Evolutionary conservation across 2,113 vertebrate species (phyloP), one percentile per base, ranked within the genome.

Genomic region (Apaloderma vittatum): DNA sequence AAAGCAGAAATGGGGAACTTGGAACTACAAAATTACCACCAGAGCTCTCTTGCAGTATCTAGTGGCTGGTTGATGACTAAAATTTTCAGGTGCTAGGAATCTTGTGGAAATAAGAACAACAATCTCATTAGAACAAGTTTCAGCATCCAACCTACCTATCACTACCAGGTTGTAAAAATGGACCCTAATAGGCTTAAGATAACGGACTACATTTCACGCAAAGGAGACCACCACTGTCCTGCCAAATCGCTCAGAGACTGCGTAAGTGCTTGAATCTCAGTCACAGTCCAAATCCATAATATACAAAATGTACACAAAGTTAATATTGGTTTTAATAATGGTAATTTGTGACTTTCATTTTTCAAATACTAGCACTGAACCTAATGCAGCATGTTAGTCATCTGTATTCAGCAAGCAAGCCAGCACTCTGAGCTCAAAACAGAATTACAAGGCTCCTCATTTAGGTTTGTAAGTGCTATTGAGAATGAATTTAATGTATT

Each of bases 401-500:
- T 88, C 75, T 72, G 40, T 58, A 90, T 77, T 95, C 86, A 88
- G 7, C 27, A 83, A 37, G 51, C 46, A 80, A 43, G 22, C 12
- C 37, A 59, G 37, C 14, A 48, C 46, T 48, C n/a, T 40, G n/a
- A 73, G 30, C 51, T 93, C 67, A 71, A 77, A 88, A 82, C 36
- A 77, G 68, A 94, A 77, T 57, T 77, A 36, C n/a, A 57, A 88
- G 30, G 66, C 40, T 86, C 23, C 48, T 86, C 78, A 92, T 65
- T 94, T 82, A 79, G 45, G 58, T 75, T 88, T 34, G 0, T 75
- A 94, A 93, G 66, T 93, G 66, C 67, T 82, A 72, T 3, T 72
- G 66, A 94, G 93, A 91, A 91, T 77, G 10, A 92, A 86, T 79
- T 77, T 92, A 90, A 92, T 32, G 46, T 30, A 92, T 92, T 90